phyloP scores from a whole-genome alignment of 2,888 invertebrate species.

The Lampropteryx suffumata region DNA sequence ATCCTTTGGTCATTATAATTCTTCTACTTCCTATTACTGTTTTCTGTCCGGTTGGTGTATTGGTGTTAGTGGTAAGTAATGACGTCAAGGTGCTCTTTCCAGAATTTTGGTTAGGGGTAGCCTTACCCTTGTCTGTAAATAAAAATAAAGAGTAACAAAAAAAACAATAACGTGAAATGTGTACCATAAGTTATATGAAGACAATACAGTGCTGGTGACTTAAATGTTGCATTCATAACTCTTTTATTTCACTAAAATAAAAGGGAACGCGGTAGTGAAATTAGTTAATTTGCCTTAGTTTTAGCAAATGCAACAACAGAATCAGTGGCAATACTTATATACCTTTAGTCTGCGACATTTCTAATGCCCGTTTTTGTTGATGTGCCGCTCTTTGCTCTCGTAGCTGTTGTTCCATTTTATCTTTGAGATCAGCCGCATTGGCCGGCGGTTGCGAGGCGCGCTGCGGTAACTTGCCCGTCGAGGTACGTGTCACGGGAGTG shows the following conservation, averaged over 20 bases:
- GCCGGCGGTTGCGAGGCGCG: slow-evolving; percentile 79
- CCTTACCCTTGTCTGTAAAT: slow-evolving; percentile 65
- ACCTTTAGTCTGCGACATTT: slow-evolving; percentile 83
- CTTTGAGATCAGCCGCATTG: slow-evolving; percentile 90
- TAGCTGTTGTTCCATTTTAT: slow-evolving; percentile 95
- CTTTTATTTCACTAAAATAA: no score
- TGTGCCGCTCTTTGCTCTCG: slow-evolving; percentile 94
- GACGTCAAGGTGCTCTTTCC: slow-evolving; percentile 87
- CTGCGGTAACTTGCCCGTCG: slow-evolving; percentile 87
- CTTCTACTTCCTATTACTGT: slow-evolving; percentile 85
- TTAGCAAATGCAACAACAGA: no score
- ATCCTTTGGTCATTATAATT: slow-evolving; percentile 90
- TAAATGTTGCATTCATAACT: no score
- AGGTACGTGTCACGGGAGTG: slow-evolving; percentile 91
- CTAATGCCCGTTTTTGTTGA: slow-evolving; percentile 92
- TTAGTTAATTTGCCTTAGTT: no score
- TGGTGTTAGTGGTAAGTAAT: slow-evolving; percentile 79
- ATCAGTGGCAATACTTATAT: neutral
- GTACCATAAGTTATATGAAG: no score
- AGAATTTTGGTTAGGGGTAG: slow-evolving; percentile 77
- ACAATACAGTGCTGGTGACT: no score
- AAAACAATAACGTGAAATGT: no score
- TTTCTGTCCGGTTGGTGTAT: slow-evolving; percentile 83
- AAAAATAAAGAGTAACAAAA: slow-evolving; percentile 33
- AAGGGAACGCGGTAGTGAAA: no score